phyloP scores from a whole-genome alignment of 2,113 vertebrate genomes.

The Tonatia bakeri region DNA sequence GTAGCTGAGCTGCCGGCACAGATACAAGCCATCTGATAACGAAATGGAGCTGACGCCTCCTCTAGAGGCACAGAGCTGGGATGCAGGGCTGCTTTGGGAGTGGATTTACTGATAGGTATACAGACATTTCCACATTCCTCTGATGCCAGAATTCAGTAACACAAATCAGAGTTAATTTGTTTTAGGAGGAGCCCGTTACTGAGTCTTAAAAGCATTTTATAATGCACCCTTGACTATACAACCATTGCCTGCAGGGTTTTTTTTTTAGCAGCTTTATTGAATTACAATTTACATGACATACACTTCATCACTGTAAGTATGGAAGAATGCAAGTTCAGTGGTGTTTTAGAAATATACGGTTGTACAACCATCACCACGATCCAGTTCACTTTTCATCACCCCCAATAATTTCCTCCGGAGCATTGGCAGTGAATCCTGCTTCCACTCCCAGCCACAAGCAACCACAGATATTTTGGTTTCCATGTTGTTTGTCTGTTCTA shows the following conservation, averaged over 20 bases:
- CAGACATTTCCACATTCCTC: background rate
- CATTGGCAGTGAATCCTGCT: background rate
- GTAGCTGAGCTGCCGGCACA: fast-evolving
- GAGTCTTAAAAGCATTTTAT: background rate
- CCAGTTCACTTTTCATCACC: background rate
- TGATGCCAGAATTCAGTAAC: background rate
- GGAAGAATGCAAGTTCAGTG: background rate
- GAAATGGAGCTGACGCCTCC: too few species aligned
- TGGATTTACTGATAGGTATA: background rate
- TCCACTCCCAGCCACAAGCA: background rate
- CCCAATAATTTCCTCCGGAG: background rate
- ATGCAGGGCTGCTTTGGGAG: fast-evolving
- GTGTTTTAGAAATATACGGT: background rate
- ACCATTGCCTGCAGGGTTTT: too few species aligned
- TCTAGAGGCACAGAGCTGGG: fast-evolving
- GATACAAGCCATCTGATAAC: background rate
- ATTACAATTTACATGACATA: background rate
- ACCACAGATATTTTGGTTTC: background rate
- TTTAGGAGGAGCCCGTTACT: too few species aligned
- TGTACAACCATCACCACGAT: background rate
- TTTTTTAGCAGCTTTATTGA: background rate
- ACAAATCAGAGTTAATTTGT: background rate
- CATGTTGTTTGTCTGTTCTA: background rate
- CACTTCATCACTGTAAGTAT: background rate
- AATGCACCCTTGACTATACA: background rate